phyloP scores from a whole-genome alignment of 2,113 vertebrate species.

The Emydura subglobosa region DNA sequence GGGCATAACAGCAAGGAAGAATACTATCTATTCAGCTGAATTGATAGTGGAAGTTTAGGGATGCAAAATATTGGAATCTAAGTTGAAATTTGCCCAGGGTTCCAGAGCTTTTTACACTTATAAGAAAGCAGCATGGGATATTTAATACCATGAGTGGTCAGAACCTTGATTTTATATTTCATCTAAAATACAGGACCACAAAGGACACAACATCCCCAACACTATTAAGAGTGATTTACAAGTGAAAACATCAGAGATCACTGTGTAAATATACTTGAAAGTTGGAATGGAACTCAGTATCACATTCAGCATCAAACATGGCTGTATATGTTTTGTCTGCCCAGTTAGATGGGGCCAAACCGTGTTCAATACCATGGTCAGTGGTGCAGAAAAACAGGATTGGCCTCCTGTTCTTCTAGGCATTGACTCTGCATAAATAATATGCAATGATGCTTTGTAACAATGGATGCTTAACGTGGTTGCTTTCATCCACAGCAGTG shows the following conservation, averaged over 20 bases:
- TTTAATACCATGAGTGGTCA: constrained; percentile 40
- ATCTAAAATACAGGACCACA: constrained; percentile 13
- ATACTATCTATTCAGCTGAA: neutral
- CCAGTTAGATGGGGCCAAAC: neutral
- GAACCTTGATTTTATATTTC: constrained; percentile 22
- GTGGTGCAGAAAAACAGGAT: neutral
- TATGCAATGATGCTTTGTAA: neutral
- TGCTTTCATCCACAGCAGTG: neutral
- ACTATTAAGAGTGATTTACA: neutral
- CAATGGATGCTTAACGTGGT: neutral
- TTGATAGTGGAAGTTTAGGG: neutral
- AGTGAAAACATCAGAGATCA: neutral
- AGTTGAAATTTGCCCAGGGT: neutral
- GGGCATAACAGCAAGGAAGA: constrained; percentile 40
- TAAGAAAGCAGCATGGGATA: constrained; percentile 31
- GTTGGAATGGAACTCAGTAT: neutral
- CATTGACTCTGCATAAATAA: neutral
- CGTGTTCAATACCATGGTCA: neutral
- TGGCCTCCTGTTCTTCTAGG: constrained; percentile 10
- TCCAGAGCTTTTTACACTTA: constrained; percentile 6
- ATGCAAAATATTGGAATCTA: neutral
- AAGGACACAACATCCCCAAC: neutral
- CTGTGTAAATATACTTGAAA: neutral
- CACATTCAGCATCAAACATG: neutral
- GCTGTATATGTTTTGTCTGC: neutral